phyloP scores from a whole-genome alignment of 2,113 vertebrate genomes.

The Cheilinus undulatus region DNA sequence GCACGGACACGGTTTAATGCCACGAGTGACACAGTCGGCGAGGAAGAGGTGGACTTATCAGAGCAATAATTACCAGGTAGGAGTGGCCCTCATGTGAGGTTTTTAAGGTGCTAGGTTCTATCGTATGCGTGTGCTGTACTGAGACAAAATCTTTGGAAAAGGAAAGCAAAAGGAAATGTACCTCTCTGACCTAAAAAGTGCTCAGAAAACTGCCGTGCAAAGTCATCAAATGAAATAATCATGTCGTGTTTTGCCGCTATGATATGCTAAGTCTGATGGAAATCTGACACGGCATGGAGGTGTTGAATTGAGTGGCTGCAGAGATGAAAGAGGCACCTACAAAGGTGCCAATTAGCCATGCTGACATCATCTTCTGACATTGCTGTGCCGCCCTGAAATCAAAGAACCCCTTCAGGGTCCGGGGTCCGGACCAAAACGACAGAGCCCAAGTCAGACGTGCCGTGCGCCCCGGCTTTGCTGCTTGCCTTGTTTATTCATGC shows the following conservation, averaged over 20 bases:
- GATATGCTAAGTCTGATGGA: slow-evolving; percentile 51
- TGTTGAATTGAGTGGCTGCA: slow-evolving; percentile 30
- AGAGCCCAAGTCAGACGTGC: slow-evolving; percentile 11
- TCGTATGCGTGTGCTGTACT: slow-evolving; percentile 53
- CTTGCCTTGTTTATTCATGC: slow-evolving; percentile 60
- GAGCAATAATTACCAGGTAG: slow-evolving; percentile 86
- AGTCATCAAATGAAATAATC: slow-evolving; percentile 56
- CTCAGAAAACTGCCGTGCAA: slow-evolving; percentile 45
- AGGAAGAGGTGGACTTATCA: slow-evolving; percentile 68
- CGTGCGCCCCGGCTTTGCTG: slow-evolving; percentile 25
- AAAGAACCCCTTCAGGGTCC: slow-evolving; percentile 46
- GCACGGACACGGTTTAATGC: slow-evolving; percentile 48
- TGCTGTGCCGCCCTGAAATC: slow-evolving; percentile 26
- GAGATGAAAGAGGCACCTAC: slow-evolving; percentile 43
- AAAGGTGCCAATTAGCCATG: slow-evolving; percentile 60
- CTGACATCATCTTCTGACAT: slow-evolving; percentile 58
- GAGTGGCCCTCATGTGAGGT: slow-evolving; percentile 69
- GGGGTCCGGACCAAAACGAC: slow-evolving; percentile 35
- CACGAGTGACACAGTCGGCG: slow-evolving; percentile 52
- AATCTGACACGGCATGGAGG: slow-evolving; percentile 41
- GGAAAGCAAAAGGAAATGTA: slow-evolving; percentile 46
- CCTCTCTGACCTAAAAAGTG: slow-evolving; percentile 53
- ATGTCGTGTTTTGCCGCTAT: slow-evolving; percentile 48
- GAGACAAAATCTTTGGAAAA: slow-evolving; percentile 57
- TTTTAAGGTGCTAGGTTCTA: slow-evolving; percentile 81